These are phyloP conservation scores for Bungarus multicinctus DNA, from an alignment of 2,113 vertebrate species.

Conservation along the genomic window DNA sequence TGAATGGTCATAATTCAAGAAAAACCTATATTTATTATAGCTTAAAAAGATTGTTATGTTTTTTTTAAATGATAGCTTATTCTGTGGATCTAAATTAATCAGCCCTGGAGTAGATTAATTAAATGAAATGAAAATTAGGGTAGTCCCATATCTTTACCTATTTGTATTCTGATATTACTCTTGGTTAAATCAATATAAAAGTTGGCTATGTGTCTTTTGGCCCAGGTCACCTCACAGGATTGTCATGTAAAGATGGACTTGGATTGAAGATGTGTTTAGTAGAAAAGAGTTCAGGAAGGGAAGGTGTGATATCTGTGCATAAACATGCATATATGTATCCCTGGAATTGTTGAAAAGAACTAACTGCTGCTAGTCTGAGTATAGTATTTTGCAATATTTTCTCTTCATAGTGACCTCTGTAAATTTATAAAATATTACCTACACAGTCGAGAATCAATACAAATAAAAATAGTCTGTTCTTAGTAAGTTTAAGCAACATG, in stretches of 20 bases:
- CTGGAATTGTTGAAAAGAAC: not conserved
- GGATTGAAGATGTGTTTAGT: not conserved
- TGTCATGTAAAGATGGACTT: not conserved
- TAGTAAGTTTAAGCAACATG: not conserved
- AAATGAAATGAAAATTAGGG: not conserved
- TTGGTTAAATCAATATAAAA: not conserved
- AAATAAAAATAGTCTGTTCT: not conserved
- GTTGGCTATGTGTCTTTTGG: not conserved
- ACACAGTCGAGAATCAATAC: not conserved
- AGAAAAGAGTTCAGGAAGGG: not conserved
- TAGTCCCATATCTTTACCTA: not conserved
- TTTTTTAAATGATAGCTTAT: not conserved
- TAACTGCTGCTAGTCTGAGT: not conserved
- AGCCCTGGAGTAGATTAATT: not conserved
- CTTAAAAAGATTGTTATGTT: not conserved
- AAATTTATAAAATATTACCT: not conserved
- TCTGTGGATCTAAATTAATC: not conserved
- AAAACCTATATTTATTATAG: not conserved
- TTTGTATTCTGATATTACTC: not conserved
- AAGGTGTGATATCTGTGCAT: not conserved
- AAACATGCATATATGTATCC: not conserved
- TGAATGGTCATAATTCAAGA: not conserved
- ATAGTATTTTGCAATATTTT: not conserved
- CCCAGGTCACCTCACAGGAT: not conserved
- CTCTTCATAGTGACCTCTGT: not conserved